phyloP scores from a whole-genome alignment of 1,140 invertebrate genomes.

The Ips typographus region DNA sequence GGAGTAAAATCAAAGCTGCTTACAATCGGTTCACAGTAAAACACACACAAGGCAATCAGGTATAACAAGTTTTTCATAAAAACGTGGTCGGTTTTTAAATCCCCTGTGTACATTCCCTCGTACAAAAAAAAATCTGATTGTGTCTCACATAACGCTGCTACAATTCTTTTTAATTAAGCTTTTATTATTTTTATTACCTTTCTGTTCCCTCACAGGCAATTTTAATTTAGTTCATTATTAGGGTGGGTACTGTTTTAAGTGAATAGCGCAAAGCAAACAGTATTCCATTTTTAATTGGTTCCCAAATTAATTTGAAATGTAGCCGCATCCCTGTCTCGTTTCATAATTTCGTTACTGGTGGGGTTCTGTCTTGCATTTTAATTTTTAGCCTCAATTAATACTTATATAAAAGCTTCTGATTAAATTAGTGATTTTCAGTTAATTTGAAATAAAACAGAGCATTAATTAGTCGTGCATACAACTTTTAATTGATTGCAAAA shows the following conservation, averaged over 20 bases:
- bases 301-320: slow-evolving; percentile 4
- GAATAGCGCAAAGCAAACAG: slow-evolving; percentile 7
- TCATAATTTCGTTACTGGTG: background rate
- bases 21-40: too few species aligned
- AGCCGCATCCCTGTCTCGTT: background rate
- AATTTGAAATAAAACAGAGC: too few species aligned
- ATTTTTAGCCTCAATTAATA: too few species aligned
- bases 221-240: slow-evolving; percentile 10
- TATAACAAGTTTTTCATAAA: too few species aligned
- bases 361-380: background rate
- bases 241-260: background rate
- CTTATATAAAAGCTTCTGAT: too few species aligned
- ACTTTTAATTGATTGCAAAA: too few species aligned
- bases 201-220: background rate
- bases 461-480: too few species aligned
- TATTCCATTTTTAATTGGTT: slow-evolving; percentile 14
- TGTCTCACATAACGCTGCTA: background rate
- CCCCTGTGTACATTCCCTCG: too few species aligned
- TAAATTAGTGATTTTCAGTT: too few species aligned
- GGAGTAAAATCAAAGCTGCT: too few species aligned
- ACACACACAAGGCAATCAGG: too few species aligned
- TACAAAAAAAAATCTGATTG: background rate
- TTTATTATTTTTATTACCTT: slow-evolving; percentile 10
- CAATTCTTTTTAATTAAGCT: slow-evolving; percentile 9
- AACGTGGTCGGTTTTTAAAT: too few species aligned